A percentile compares a stretch with the other conserved stretches of the same genome.
These are phyloP conservation scores for Cenopis cana DNA, from an alignment of 2,888 invertebrate genomes.

Conservation along the genomic window DNA sequence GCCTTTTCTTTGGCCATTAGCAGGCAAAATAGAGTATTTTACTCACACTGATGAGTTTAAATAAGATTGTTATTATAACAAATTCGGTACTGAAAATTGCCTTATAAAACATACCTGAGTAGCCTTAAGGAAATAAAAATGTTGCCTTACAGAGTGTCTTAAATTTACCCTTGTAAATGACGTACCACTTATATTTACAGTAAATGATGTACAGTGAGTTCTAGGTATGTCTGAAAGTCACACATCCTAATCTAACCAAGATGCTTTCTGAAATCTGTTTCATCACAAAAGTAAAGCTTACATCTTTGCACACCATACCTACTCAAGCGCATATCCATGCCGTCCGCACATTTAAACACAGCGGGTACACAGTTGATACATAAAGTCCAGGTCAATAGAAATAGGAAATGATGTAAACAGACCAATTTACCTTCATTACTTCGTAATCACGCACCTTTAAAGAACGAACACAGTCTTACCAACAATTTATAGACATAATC, in stretches of 20 bases:
- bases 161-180: constrained; percentile 10
- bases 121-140: neutral
- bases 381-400: too few relatives aligned
- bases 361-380: too few relatives aligned
- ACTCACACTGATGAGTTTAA: neutral
- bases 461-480: too few relatives aligned
- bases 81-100: neutral
- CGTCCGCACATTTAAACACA: neutral
- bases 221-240: neutral
- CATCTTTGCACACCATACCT: neutral
- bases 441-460: too few relatives aligned
- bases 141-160: constrained; percentile 27
- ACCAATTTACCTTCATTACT: too few relatives aligned
- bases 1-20: neutral
- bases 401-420: too few relatives aligned
- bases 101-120: neutral
- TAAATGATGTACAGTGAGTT: neutral
- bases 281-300: neutral
- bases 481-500: too few relatives aligned
- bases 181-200: constrained; percentile 8
- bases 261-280: constrained; percentile 1
- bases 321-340: too few relatives aligned
- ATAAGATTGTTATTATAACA: neutral
- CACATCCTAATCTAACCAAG: neutral
- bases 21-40: neutral